Conservation (phyloP, 2,797 vertebrate genomes). For the Pipistrellus kuhlii region DNA sequence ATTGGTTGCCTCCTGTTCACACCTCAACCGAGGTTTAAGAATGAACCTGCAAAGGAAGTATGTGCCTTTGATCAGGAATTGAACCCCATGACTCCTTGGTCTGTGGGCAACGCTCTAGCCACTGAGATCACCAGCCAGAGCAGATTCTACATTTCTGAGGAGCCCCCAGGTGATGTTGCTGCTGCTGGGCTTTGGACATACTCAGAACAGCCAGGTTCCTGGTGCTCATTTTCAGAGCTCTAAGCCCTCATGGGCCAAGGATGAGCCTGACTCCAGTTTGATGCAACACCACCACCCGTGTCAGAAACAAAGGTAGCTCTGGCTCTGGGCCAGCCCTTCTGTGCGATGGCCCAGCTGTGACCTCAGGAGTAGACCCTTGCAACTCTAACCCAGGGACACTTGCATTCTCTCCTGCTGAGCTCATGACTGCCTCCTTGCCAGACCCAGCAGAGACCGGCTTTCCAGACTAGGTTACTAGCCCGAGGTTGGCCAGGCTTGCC, state of each 20-base stretch:
- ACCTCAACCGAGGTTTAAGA: too few species aligned
- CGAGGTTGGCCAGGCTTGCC: not conserved
- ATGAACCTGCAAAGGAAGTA: too few species aligned
- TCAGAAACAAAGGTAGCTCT: conserved; percentile 25
- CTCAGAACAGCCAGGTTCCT: not conserved
- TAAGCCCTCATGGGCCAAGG: not conserved
- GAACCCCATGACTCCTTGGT: too few species aligned
- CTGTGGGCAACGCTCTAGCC: too few species aligned
- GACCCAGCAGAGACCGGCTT: conserved; percentile 40
- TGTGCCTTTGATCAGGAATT: too few species aligned
- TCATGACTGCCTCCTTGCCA: conserved; percentile 43
- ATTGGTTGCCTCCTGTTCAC: too few species aligned
- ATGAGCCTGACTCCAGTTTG: not conserved
- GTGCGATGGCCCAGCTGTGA: not conserved
- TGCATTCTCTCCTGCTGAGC: not conserved
- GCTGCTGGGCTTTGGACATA: not conserved
- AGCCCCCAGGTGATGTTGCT: not conserved
- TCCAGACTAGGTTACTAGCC: conserved; percentile 17
- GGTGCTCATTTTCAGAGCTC: not conserved
- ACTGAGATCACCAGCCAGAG: too few species aligned
- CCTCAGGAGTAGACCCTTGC: not conserved
- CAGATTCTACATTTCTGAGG: not conserved
- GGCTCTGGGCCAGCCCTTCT: not conserved
- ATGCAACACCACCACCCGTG: not conserved
- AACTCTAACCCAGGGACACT: not conserved